Conservation (phyloP, 2,888 invertebrate genomes). For the Andricus quercusramuli region DNA sequence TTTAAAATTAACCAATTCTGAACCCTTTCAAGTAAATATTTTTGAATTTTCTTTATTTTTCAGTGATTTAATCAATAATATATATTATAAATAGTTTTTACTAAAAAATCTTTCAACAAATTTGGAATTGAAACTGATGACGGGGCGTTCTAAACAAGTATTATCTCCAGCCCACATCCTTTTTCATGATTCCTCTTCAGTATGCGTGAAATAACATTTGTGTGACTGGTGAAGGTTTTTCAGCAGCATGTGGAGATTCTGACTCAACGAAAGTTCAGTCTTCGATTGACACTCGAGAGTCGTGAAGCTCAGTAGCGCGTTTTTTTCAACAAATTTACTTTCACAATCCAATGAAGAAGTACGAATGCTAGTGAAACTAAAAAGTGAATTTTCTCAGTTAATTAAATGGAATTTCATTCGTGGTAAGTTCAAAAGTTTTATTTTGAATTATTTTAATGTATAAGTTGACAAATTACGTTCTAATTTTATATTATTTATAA, state of each 20-base stretch:
- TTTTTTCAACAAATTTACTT: slow-evolving; percentile 5
- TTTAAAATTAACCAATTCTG: too few relatives aligned
- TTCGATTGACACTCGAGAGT: slow-evolving; percentile 12
- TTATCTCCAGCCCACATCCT: slow-evolving; percentile 18
- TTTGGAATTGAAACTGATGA: not conserved
- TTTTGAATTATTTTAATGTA: not conserved
- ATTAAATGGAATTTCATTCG: not conserved
- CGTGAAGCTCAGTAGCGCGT: slow-evolving; percentile 8
- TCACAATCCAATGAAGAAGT: slow-evolving; percentile 16
- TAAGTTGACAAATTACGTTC: not conserved
- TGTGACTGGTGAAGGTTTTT: slow-evolving; percentile 32
- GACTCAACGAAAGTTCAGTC: slow-evolving; percentile 30
- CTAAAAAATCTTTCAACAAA: not conserved
- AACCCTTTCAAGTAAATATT: too few relatives aligned
- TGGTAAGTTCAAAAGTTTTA: slow-evolving; percentile 7
- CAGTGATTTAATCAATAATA: too few relatives aligned
- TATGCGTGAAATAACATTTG: slow-evolving; percentile 1
- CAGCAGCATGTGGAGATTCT: slow-evolving; percentile 31
- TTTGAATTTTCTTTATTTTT: too few relatives aligned
- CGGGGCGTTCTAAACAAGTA: not conserved
- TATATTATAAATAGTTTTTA: too few relatives aligned
- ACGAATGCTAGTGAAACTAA: slow-evolving; percentile 14
- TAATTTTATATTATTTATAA: not conserved
- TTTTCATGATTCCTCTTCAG: slow-evolving; percentile 22
- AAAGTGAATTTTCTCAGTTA: not conserved